Conservation (phyloP, 2,113 vertebrate species). For the Solenodon paradoxus region DNA sequence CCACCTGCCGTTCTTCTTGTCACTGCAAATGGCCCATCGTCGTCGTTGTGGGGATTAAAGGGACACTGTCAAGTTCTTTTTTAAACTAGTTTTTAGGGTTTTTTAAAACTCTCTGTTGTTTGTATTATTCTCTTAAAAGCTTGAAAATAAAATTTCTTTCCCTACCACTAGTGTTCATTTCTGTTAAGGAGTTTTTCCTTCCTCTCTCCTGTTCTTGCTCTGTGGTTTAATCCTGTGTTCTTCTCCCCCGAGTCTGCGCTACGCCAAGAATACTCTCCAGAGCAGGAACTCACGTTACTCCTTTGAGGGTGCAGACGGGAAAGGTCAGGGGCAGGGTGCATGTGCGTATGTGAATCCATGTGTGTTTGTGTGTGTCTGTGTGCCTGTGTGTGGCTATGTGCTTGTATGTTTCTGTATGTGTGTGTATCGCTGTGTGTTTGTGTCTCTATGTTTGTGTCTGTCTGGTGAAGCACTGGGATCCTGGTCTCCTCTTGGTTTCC, state of each 20-base stretch:
- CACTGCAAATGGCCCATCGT: constrained; percentile 80
- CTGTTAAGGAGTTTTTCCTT: constrained; percentile 50
- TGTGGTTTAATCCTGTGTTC: too few species aligned
- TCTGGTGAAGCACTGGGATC: not conserved
- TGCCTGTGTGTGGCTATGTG: not conserved
- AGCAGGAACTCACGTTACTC: not conserved
- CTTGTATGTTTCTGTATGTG: not conserved
- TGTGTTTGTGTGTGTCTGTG: not conserved
- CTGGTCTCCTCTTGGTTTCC: not conserved
- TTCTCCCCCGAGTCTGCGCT: not conserved
- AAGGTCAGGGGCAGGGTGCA: not conserved
- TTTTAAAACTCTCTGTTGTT: constrained; percentile 86
- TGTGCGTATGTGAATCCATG: not conserved
- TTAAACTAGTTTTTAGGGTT: constrained; percentile 86
- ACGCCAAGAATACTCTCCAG: not conserved
- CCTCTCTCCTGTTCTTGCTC: not conserved
- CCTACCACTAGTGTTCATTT: constrained; percentile 79
- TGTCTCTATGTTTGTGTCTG: not conserved
- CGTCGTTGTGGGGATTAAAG: constrained; percentile 82
- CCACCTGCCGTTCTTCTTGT: constrained; percentile 77
- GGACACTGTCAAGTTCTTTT: constrained; percentile 86
- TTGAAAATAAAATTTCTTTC: constrained; percentile 88
- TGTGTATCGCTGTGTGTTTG: not conserved
- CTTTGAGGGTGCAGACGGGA: not conserved
- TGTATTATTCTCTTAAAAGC: constrained; percentile 86